phyloP scores from a whole-genome alignment of 2,113 vertebrate species.

The Felis chaus region DNA sequence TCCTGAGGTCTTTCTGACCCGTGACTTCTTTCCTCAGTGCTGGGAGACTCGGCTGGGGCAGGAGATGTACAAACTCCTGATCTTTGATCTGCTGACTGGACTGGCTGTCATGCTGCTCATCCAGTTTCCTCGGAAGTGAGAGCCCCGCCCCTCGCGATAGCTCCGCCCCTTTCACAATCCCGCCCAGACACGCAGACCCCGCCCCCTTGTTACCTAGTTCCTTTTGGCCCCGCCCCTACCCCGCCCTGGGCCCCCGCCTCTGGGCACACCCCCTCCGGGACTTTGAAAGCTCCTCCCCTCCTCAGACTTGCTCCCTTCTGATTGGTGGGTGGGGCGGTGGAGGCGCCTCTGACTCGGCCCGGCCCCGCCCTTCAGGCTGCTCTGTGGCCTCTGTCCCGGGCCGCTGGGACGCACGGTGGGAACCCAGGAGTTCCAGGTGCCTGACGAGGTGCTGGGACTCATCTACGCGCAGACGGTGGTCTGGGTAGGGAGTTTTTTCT shows the following conservation, averaged over 20 bases:
- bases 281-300: background rate
- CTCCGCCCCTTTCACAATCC: background rate
- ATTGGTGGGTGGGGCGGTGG: background rate
- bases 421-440: conserved; percentile 90
- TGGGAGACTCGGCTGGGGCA: conserved; percentile 94
- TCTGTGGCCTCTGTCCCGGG: conserved; percentile 85
- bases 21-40: conserved; percentile 83
- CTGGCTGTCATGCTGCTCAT: conserved; percentile 85
- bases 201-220: background rate
- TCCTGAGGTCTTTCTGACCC: background rate
- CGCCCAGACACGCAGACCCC: background rate
- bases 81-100: conserved; percentile 91
- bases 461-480: conserved; percentile 92
- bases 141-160: background rate
- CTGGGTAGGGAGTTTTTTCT: conserved; percentile 93
- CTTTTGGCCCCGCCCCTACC: background rate
- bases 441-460: conserved; percentile 89
- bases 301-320: background rate
- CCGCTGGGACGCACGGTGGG: conserved; percentile 83
- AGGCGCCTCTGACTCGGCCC: background rate
- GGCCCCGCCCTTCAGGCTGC: conserved; percentile 81
- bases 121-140: conserved; percentile 92
- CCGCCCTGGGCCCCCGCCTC: background rate
- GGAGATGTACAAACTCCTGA: conserved; percentile 93
- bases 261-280: background rate